These are phyloP conservation scores for Conus canariensis DNA, from an alignment of 2,888 invertebrate species.

Conservation along the genomic window DNA sequence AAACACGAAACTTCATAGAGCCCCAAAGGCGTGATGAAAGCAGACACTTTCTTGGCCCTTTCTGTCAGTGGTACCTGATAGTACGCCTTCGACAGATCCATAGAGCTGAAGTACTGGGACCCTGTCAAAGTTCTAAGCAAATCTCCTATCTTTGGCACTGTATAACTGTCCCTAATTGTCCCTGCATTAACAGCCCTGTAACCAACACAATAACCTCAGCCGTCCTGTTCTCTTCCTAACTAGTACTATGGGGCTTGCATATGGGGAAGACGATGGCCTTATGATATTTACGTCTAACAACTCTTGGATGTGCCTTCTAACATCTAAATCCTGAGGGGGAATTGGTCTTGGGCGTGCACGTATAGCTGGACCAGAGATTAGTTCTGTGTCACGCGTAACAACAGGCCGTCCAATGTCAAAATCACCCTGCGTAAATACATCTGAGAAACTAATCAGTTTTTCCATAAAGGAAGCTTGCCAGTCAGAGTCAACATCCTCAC, in stretches of 20 bases:
- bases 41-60: slow-evolving; percentile 24
- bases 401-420: slow-evolving; percentile 19
- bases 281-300: slow-evolving; percentile 32
- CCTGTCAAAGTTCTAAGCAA: slow-evolving; percentile 25
- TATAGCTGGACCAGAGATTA: not conserved
- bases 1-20: not conserved
- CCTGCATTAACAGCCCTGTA: slow-evolving; percentile 17
- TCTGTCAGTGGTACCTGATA: slow-evolving; percentile 36
- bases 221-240: slow-evolving; percentile 11
- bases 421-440: slow-evolving; percentile 32
- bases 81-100: slow-evolving; percentile 38
- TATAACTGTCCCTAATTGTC: slow-evolving; percentile 15
- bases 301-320: slow-evolving; percentile 14
- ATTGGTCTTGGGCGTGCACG: slow-evolving; percentile 25
- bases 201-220: slow-evolving; percentile 28
- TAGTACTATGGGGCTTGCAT: slow-evolving; percentile 37
- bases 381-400: not conserved
- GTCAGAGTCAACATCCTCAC: not conserved
- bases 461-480: not conserved
- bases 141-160: slow-evolving; percentile 35
- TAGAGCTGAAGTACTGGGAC: slow-evolving; percentile 5
- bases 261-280: slow-evolving; percentile 24
- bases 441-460: not conserved
- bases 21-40: slow-evolving; percentile 40
- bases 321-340: slow-evolving; percentile 22